These are phyloP conservation scores for Dynastes grantii DNA, from an alignment of 2,888 invertebrate species.

Conservation along the genomic window DNA sequence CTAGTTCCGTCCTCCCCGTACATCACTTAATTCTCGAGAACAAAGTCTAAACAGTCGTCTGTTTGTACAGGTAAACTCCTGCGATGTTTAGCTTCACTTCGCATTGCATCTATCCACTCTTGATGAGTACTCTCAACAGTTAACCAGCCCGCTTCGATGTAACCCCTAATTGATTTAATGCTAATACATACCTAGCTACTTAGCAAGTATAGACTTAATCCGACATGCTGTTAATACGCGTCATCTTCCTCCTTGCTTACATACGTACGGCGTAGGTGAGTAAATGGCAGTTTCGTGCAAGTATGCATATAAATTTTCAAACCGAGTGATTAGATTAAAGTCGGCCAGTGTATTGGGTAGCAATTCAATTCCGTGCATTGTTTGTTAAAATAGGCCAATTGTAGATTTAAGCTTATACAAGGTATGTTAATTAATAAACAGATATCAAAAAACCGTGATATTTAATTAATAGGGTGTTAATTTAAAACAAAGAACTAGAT, in stretches of 20 bases:
- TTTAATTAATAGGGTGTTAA: too few relatives aligned
- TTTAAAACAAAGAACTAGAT: too few relatives aligned
- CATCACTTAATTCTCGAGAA: constrained; percentile 5
- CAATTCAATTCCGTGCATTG: too few relatives aligned
- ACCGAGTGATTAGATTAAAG: too few relatives aligned
- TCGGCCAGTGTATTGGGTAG: too few relatives aligned
- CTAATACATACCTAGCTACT: constrained; percentile 26
- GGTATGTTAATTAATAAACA: too few relatives aligned
- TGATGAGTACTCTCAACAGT: not conserved
- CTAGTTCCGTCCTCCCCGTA: not conserved
- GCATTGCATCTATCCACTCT: not conserved
- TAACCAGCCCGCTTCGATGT: constrained; percentile 4
- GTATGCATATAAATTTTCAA: not conserved
- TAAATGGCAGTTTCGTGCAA: not conserved
- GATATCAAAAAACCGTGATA: too few relatives aligned
- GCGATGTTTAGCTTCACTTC: not conserved
- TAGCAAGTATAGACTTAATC: constrained; percentile 11
- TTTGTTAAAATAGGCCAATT: too few relatives aligned
- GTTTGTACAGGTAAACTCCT: not conserved
- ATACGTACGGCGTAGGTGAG: not conserved
- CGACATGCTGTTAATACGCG: constrained; percentile 20
- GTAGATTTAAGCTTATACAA: too few relatives aligned
- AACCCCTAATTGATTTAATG: constrained; percentile 27
- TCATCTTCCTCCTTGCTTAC: constrained; percentile 5
- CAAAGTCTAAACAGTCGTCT: constrained; percentile 9